Percentiles rank a stretch among this genome's conserved stretches.
These are phyloP conservation scores for Nomada flava DNA, from an alignment of 2,888 invertebrate genomes.

Conservation along the genomic window DNA sequence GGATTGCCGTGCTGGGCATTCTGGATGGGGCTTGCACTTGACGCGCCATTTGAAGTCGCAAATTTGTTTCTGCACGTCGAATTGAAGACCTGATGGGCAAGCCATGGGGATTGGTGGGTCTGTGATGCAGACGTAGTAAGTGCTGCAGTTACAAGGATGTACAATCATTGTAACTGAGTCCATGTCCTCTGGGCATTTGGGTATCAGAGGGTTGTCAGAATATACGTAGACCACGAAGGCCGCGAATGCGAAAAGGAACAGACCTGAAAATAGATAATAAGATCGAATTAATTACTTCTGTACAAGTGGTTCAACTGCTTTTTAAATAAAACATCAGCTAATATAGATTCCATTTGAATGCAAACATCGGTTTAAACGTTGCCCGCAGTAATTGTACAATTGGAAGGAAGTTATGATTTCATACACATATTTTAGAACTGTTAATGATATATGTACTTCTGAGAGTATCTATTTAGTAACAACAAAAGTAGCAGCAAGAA, in stretches of 20 bases:
- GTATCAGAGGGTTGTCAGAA: background rate
- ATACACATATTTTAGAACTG: no score
- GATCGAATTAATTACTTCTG: background rate
- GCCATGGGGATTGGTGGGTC: slow-evolving; percentile 19
- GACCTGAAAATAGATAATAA: slow-evolving; percentile 1
- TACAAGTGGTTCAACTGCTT: background rate
- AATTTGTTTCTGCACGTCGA: background rate
- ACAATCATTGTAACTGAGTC: background rate
- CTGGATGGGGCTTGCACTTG: background rate
- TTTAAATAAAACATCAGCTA: background rate
- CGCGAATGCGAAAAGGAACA: background rate
- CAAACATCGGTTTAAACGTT: no score
- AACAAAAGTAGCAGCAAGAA: background rate
- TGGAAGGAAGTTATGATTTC: no score
- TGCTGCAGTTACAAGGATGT: slow-evolving; percentile 24
- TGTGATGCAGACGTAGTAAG: slow-evolving; percentile 20
- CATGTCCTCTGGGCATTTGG: background rate
- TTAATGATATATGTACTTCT: background rate
- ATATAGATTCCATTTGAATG: no score
- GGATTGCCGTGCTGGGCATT: background rate
- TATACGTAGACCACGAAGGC: background rate
- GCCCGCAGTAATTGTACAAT: no score
- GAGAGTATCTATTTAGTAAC: background rate
- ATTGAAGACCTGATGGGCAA: slow-evolving; percentile 7
- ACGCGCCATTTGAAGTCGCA: slow-evolving; percentile 1